Base-by-base conservation (phyloP, 2,888 invertebrate species). In the Cinara cedri region DNA sequence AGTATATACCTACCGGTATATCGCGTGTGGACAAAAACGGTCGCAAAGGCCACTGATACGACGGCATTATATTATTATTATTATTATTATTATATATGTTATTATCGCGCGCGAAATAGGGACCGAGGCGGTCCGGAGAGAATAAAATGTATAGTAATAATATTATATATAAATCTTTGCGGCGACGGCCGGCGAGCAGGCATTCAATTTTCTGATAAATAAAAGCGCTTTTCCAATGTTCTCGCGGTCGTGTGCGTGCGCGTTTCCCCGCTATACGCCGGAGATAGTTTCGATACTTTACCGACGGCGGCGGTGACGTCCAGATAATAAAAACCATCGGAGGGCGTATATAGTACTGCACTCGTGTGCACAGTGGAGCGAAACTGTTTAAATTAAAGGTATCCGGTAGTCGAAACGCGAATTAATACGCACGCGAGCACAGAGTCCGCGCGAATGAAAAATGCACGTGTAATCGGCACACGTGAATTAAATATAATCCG, bases 191-290 rank as follows among this genome's bases (percentile, higher is more conserved):
- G 46, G 24, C 9, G 16, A 11, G 9, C 3, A 54, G n/a, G 76
- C 68, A 78, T 78, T 78, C 76, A 78, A 78, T 78, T 78, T 78
- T 78, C 76, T 78, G 76, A 78, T 78, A 78, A 78, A 78, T 57
- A 78, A 78, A 78, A 78, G n/a, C 66, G 76, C 3, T 34, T 68
- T 76, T 76, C 34, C 57, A 68, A 57, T 57, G 60, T 78, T 42
- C 34, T 26, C 14, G 16, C 19, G 8, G 24, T 1, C 24, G 8
- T 60, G 16, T 60, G 4, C 3, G 0, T 60, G 14, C 26, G 1
- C 9, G 49, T 24, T 46, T n/a, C n/a, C n/a, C n/a, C n/a, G n/a
- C n/a, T n/a, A n/a, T n/a, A n/a, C n/a, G n/a, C n/a, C n/a, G n/a
- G n/a, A n/a, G n/a, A n/a, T n/a, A 6, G 46, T 46, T n/a, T 63